Conservation (phyloP, 1,140 invertebrate species). For the Orchestia grillus region DNA sequence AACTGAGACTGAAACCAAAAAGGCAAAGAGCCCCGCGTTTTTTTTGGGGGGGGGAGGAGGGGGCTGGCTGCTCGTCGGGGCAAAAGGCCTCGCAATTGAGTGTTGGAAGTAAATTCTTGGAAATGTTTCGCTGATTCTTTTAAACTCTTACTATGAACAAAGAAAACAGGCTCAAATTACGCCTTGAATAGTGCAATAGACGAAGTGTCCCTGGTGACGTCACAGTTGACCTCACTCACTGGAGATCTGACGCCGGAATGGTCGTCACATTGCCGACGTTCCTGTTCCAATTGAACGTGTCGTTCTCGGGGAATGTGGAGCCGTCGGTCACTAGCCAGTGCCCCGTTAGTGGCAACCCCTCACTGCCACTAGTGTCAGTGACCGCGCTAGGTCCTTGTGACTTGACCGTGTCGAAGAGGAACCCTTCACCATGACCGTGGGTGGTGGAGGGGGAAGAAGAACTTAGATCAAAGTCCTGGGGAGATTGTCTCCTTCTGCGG, state of each 20-base stretch:
- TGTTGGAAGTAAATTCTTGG: neutral
- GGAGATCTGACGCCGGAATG: neutral
- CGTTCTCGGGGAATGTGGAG: slow-evolving; percentile 37
- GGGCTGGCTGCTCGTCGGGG: too few relatives aligned
- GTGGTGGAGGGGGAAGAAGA: neutral
- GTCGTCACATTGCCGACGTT: neutral
- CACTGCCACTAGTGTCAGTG: neutral
- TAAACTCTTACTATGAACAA: neutral
- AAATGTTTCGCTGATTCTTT: neutral
- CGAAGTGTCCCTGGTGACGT: neutral
- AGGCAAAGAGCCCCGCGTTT: too few relatives aligned
- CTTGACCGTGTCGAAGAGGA: too few relatives aligned
- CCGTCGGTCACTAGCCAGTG: slow-evolving; percentile 2
- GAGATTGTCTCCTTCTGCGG: neutral
- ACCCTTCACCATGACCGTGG: neutral
- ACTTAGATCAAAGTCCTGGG: neutral
- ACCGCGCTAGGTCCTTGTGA: neutral
- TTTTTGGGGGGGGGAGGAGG: too few relatives aligned
- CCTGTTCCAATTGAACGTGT: slow-evolving; percentile 58
- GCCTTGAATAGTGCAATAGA: neutral
- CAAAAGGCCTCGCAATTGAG: too few relatives aligned
- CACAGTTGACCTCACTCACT: neutral
- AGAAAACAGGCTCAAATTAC: neutral
- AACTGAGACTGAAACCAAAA: too few relatives aligned
- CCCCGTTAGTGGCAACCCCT: neutral